A percentile compares a stretch with the other conserved stretches of the same genome.
Conservation (phyloP, 35 echinoderm and acorn worm species). For the Acanthaster planci region DNA sequence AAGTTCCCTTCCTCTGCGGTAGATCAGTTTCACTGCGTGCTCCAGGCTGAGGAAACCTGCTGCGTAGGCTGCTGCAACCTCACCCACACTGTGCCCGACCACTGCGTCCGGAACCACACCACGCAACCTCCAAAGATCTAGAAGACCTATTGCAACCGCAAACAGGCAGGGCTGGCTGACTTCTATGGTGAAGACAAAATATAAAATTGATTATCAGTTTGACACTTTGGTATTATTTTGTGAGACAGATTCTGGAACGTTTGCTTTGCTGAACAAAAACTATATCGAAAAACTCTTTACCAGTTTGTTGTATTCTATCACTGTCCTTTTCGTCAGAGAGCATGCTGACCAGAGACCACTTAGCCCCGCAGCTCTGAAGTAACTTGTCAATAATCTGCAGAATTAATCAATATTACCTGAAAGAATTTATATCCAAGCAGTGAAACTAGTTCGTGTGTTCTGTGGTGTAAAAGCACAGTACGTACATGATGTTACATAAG, state of each 20-base stretch:
- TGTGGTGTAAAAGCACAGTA: background rate
- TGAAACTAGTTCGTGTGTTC: too few relatives aligned
- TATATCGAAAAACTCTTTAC: background rate
- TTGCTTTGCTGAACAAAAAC: background rate
- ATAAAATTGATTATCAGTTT: slow-evolving; percentile 33
- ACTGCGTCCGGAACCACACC: slow-evolving; percentile 46
- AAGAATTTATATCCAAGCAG: too few relatives aligned
- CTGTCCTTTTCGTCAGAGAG: slow-evolving; percentile 44
- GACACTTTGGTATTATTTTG: slow-evolving; percentile 8
- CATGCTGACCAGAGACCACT: slow-evolving; percentile 55
- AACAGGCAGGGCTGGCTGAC: slow-evolving; percentile 55
- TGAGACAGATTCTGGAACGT: background rate
- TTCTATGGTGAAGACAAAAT: slow-evolving; percentile 37
- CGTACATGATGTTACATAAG: too few relatives aligned
- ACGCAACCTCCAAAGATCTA: slow-evolving; percentile 45
- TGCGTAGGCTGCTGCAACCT: slow-evolving; percentile 66
- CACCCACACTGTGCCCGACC: slow-evolving; percentile 68
- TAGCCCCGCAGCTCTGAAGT: slow-evolving; percentile 50
- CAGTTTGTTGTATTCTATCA: slow-evolving; percentile 52
- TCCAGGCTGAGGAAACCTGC: slow-evolving; percentile 46
- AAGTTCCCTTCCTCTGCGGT: slow-evolving; percentile 40
- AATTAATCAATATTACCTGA: background rate
- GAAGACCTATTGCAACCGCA: slow-evolving; percentile 41
- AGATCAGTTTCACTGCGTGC: slow-evolving; percentile 48
- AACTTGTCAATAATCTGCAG: slow-evolving; percentile 51